Conservation (phyloP, 1,140 invertebrate species). For the Zophobas morio region DNA sequence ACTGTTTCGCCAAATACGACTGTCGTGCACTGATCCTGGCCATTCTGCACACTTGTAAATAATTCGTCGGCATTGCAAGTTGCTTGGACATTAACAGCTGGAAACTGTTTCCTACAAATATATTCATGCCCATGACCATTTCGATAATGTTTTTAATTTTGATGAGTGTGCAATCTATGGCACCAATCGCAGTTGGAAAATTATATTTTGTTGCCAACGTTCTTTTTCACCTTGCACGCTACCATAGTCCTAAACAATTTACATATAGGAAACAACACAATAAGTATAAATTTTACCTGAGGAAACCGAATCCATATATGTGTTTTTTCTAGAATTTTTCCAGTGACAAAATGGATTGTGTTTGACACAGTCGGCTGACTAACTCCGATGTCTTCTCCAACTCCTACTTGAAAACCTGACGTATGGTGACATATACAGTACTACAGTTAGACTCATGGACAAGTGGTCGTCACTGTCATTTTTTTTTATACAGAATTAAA, state of each 20-base stretch:
- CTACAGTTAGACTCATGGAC: no score
- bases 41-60: slow-evolving; percentile 30
- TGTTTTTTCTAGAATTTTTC: slow-evolving; percentile 13
- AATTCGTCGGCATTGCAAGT: slow-evolving; percentile 12
- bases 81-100: slow-evolving; percentile 20
- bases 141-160: neutral
- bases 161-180: slow-evolving; percentile 11
- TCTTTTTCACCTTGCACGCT: slow-evolving; percentile 9
- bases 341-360: neutral
- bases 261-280: neutral
- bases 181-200: slow-evolving; percentile 20
- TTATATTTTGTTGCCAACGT: slow-evolving; percentile 6
- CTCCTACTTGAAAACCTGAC: slow-evolving; percentile 18
- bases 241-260: neutral
- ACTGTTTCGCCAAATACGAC: slow-evolving; percentile 19
- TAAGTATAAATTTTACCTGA: neutral
- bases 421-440: neutral
- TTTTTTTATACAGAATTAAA: no score
- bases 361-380: slow-evolving; percentile 11
- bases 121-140: slow-evolving; percentile 17
- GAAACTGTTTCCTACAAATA: slow-evolving; percentile 12
- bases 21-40: slow-evolving; percentile 17
- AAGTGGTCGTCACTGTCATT: no score
- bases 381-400: slow-evolving; percentile 12
- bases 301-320: slow-evolving; percentile 24